phyloP scores from a whole-genome alignment of 2,797 vertebrate species.

The Schizopygopsis malacanthus region DNA sequence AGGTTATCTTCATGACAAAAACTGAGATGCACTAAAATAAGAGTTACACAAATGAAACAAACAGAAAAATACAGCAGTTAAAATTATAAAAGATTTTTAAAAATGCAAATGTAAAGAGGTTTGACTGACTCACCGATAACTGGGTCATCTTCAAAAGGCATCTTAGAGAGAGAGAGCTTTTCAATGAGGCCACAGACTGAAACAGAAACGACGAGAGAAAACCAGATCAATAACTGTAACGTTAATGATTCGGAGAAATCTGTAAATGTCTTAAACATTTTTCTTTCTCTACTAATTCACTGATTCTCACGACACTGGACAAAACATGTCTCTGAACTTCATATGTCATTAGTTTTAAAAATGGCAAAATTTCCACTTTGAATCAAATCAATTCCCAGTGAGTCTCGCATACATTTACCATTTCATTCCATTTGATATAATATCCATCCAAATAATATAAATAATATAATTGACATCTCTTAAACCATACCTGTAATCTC shows the following conservation, averaged over 20 bases:
- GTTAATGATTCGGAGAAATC: neutral
- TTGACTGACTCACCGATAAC: constrained; percentile 81
- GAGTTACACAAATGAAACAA: neutral
- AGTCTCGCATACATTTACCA: no score
- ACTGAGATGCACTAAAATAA: neutral
- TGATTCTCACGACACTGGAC: neutral
- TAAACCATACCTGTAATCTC: neutral
- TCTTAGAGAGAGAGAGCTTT: constrained; percentile 88
- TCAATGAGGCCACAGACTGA: constrained; percentile 92
- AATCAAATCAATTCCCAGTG: neutral
- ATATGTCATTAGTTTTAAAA: neutral
- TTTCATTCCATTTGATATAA: neutral
- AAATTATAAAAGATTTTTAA: neutral
- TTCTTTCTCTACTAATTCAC: neutral
- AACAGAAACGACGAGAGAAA: neutral
- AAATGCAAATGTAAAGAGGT: neutral
- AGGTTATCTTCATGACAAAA: neutral
- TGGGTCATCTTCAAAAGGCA: constrained; percentile 86
- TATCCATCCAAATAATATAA: neutral
- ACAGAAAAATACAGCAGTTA: neutral
- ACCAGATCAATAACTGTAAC: neutral
- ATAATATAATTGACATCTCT: neutral
- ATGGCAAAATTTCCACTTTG: neutral
- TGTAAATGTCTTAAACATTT: neutral
- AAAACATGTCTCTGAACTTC: neutral